These are phyloP conservation scores for Diplogasteroides magnus DNA, from an alignment of 1,140 invertebrate genomes.

Conservation along the genomic window DNA sequence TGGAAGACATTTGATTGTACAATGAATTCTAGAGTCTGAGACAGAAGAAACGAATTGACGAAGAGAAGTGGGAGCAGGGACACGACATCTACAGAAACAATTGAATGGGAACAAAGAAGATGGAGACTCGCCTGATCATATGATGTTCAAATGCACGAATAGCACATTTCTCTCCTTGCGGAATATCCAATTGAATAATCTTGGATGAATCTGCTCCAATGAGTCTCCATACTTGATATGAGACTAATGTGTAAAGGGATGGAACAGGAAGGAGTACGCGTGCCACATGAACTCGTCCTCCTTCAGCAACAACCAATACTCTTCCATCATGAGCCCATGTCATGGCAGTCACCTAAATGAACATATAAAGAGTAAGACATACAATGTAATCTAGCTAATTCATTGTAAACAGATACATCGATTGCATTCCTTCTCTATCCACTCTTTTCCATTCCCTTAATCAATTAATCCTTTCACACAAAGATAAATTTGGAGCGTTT, in stretches of 20 bases:
- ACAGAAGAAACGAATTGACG: conserved; percentile 87
- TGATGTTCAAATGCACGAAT: conserved; percentile 84
- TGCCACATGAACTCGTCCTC: conserved; percentile 65
- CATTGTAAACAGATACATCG: no score
- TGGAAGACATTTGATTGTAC: conserved; percentile 70
- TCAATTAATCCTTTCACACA: no score
- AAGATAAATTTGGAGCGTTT: no score
- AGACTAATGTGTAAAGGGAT: conserved; percentile 52
- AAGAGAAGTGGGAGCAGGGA: conserved; percentile 78
- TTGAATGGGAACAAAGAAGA: conserved; percentile 12
- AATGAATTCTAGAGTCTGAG: conserved; percentile 85
- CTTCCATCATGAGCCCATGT: conserved; percentile 97
- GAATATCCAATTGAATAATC: conserved; percentile 71
- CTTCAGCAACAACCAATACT: conserved; percentile 84
- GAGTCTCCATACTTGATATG: conserved; percentile 47
- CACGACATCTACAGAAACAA: conserved; percentile 71
- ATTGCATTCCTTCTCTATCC: no score
- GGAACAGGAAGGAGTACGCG: conserved; percentile 49
- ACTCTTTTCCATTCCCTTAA: no score
- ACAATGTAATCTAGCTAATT: no score
- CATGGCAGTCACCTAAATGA: conserved; percentile 64
- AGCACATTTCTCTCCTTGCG: conserved; percentile 73
- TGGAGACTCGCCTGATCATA: conserved; percentile 77
- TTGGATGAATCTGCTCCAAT: conserved; percentile 59
- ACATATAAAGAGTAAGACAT: no score